Percentiles rank a stretch among this genome's conserved stretches.
These are phyloP conservation scores for Ferrisia virgata DNA, from an alignment of 2,888 invertebrate genomes.

Conservation along the genomic window DNA sequence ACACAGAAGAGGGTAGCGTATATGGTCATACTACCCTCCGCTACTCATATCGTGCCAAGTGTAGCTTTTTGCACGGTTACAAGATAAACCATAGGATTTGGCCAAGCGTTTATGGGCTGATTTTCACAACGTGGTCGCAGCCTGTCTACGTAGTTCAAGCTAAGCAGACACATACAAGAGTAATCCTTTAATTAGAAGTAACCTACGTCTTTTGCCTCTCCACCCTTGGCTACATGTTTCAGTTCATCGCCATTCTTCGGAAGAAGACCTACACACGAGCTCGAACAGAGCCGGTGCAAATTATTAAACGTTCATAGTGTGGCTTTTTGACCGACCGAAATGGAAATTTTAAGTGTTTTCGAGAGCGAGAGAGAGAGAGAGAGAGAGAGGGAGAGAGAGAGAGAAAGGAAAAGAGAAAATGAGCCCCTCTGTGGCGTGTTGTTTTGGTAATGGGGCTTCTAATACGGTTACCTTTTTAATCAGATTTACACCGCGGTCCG, in stretches of 20 bases:
- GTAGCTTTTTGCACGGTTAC: not conserved
- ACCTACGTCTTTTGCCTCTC: not conserved
- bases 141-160: not conserved
- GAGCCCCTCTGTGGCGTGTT: not conserved
- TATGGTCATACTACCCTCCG: not conserved
- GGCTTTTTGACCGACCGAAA: not conserved
- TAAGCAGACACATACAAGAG: not conserved
- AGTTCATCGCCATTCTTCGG: too few relatives aligned
- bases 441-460: not conserved
- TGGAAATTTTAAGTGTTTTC: not conserved
- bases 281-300: not conserved
- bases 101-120: not conserved
- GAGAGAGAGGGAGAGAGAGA: not conserved
- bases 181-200: conserved; percentile 3
- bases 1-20: not conserved
- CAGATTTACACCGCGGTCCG: not conserved
- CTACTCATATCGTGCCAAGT: not conserved
- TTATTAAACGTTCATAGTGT: not conserved
- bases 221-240: not conserved
- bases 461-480: conserved; percentile 11
- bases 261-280: not conserved
- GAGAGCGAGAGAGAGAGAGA: not conserved
- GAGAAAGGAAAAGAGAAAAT: too few relatives aligned
- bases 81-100: not conserved
- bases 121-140: not conserved